Base-by-base conservation (phyloP, 2,888 invertebrate species). In the Coelinius sp. region DNA sequence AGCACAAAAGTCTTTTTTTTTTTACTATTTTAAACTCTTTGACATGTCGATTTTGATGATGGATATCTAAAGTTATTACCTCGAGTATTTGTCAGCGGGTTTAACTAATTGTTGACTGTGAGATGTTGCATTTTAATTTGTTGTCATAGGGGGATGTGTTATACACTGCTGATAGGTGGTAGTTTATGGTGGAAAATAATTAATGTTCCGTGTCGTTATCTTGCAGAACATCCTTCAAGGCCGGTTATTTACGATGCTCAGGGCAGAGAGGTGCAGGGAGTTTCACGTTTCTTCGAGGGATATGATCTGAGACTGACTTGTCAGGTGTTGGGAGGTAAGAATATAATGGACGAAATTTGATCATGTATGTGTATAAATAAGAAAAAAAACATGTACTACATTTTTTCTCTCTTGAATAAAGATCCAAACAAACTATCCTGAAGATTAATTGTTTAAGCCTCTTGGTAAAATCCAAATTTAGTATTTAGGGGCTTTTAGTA, bases 201-300 rank as follows among this genome's bases (percentile, higher is more conserved):
- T 31, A 27, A 46, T 73, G 24, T 31, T 41, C 8, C 1, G 22
- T 41, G 41, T 53, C 10, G 25, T 49, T 44, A 65, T 65, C 44
- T 89, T 89, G 71, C 90, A 96, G 96, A 94, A 82, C 94, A 94
- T 77, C 95, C 96, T 74, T 93, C 93, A 82, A 90, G 91, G 75
- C 95, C 95, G 69, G 91, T 93, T 83, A 94, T 96, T 88, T 94
- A 95, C 86, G 94, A 95, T 88, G 93, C 93, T 69, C 93, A 94
- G 86, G 95, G 95, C 69, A 91, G 92, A 79, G 95, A 95, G 88
- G 93, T 96, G 80, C 90, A 92, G 72, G 92, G 93, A 67, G 89
- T 92, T 70, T 94, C 95, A 25, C 96, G 96, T 67, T 96, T 95
- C 86, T 91, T 95, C 80, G 96, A 97, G 89, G 96, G 95, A 67